phyloP scores from a whole-genome alignment of 2,113 vertebrate species.

The Notiomystis cincta region DNA sequence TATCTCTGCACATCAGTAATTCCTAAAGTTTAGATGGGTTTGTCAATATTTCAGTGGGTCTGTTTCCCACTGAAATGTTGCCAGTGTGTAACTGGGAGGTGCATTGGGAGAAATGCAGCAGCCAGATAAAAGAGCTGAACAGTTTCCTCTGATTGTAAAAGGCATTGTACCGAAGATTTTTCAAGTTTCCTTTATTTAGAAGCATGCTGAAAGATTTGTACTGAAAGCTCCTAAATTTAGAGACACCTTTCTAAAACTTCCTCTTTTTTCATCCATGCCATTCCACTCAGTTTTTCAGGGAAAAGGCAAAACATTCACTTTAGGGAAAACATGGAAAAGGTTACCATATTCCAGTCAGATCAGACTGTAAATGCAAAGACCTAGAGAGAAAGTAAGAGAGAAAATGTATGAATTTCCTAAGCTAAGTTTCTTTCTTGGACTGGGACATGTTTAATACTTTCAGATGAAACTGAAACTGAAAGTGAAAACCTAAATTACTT shows the following conservation, averaged over 20 bases:
- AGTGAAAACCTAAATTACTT: neutral
- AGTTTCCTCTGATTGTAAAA: neutral
- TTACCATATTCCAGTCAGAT: neutral
- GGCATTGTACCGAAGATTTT: neutral
- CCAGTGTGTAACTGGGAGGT: rapidly evolving
- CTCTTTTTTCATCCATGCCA: neutral
- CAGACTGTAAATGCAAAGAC: neutral
- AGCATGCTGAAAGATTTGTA: neutral
- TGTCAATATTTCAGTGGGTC: neutral
- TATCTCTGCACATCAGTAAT: neutral
- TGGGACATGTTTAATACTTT: neutral
- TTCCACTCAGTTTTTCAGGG: neutral
- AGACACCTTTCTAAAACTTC: neutral
- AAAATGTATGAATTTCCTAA: neutral
- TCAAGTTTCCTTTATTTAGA: neutral
- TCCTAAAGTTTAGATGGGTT: neutral
- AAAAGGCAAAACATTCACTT: neutral
- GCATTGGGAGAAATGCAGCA: neutral
- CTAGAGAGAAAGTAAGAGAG: neutral
- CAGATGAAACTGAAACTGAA: neutral
- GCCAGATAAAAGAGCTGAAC: neutral
- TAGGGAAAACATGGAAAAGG: neutral
- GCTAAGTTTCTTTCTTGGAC: neutral
- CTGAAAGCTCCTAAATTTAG: neutral
- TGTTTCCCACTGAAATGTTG: neutral